These are phyloP conservation scores for Diorhabda elongata DNA, from an alignment of 1,140 invertebrate species.

Conservation along the genomic window DNA sequence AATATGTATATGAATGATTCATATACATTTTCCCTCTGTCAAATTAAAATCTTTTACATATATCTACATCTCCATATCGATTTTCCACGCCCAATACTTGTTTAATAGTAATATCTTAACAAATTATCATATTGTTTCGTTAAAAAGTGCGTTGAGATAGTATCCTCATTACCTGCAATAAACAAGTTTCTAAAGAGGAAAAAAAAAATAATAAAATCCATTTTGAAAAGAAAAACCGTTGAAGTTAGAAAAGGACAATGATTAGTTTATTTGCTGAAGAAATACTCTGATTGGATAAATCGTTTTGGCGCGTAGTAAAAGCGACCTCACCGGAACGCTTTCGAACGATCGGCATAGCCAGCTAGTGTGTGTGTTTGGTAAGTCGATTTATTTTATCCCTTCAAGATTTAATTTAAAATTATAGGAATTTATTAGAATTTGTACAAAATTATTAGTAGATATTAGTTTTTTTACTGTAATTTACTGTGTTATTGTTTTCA, in stretches of 20 bases:
- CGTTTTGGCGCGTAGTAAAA: constrained; percentile 17
- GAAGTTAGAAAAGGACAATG: constrained; percentile 19
- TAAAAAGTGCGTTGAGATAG: background rate
- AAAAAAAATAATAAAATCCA: background rate
- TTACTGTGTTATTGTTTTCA: constrained; percentile 13
- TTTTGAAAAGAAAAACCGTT: constrained; percentile 21
- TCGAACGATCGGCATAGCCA: constrained; percentile 19
- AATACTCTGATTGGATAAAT: constrained; percentile 3
- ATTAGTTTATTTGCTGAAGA: constrained; percentile 14
- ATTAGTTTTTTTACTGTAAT: constrained; percentile 23
- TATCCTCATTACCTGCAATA: background rate
- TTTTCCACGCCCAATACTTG: too few species aligned
- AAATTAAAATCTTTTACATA: too few species aligned
- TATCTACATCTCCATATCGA: too few species aligned
- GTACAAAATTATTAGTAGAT: constrained; percentile 11
- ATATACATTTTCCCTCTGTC: too few species aligned
- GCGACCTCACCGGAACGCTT: constrained; percentile 18
- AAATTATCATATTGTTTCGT: too few species aligned
- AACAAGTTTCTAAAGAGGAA: background rate
- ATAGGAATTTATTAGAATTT: constrained; percentile 14
- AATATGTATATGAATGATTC: too few species aligned
- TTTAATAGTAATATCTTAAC: too few species aligned
- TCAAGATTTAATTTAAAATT: constrained; percentile 21
- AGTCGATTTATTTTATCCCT: constrained; percentile 19
- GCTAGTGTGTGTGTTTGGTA: constrained; percentile 21